These are phyloP conservation scores for Platygyra sinensis DNA, from an alignment of 64 coral and sea anemone genomes.

Conservation along the genomic window DNA sequence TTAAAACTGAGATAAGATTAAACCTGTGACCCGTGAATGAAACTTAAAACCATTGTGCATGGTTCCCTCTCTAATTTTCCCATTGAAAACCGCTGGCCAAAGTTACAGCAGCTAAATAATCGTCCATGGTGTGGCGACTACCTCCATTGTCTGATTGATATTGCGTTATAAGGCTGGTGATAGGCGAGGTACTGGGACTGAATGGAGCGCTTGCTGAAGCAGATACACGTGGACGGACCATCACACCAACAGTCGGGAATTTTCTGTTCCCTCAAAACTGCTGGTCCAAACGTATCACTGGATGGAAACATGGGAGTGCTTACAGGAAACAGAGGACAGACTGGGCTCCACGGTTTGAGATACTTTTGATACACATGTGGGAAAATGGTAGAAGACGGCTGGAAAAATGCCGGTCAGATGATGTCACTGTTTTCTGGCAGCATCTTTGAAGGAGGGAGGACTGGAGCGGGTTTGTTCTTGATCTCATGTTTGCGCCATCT, in stretches of 20 bases:
- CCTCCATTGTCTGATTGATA: conserved; percentile 4
- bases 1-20: too few species aligned
- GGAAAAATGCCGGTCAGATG: neutral
- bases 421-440: neutral
- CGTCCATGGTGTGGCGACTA: conserved; percentile 34
- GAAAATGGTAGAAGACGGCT: neutral
- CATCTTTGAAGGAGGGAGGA: conserved; percentile 3
- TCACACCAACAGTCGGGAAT: neutral
- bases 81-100: too few species aligned
- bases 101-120: too few species aligned
- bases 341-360: neutral
- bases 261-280: too few species aligned
- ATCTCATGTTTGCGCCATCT: conserved; percentile 70
- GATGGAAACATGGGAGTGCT: neutral
- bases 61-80: conserved; percentile 3
- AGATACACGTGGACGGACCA: neutral
- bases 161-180: neutral
- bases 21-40: too few species aligned
- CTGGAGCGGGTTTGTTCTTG: conserved; percentile 68
- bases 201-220: neutral
- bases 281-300: neutral
- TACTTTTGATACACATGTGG: neutral
- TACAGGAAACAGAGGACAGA: neutral
- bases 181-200: neutral
- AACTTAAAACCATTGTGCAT: too few species aligned